Base-by-base conservation (phyloP, 2,888 invertebrate species). In the Dicranocentrus wangi region DNA sequence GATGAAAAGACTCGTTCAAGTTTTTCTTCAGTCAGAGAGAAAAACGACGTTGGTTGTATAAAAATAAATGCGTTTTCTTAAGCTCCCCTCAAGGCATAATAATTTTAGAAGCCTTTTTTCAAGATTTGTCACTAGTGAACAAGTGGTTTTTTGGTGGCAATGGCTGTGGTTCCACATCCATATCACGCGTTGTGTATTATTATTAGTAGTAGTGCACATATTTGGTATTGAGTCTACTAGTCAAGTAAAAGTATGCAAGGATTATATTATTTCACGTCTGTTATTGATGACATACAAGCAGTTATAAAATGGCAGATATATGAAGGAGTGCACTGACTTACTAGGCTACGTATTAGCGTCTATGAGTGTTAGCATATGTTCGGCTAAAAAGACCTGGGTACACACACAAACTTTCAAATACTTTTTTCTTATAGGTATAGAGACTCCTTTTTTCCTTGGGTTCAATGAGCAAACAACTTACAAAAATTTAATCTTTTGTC, bases 401-500 rank as follows among this genome's bases (percentile, higher is more conserved):
- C 32, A n/a, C 32, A 32, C 32, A 32, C 3, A 32, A 32, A 51
- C 51, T 51, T 51, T 51, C 17, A 51, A 51, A 19, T 25, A 13
- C 55, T 55, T 55, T 25, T 55, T 55, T 2, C 43, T 51, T 19
- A 19, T n/a, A n/a, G n/a, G 10, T 32, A 32, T 32, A 32, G 3
- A 32, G 3, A 7, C 32, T 32, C 32, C 32, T 32, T 10, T 32
- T 32, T 32, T 32, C 32, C 32, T 32, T 32, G 21, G 55, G 55
- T 55, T 55, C 55, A 55, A 21, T 55, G 55, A 55, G 55, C 55
- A 55, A 55, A 55, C 21, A 55, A 21, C 55, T 55, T 55, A 21
- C 53, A 61, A 60, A 15, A 58, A 58, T 51, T 43, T 51, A 47
- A 32, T 70, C 61, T 72, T 72, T 72, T 60, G 72, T 60, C 28